Conservation (phyloP, 2,797 vertebrate species). For the Typhlichthys subterraneus region DNA sequence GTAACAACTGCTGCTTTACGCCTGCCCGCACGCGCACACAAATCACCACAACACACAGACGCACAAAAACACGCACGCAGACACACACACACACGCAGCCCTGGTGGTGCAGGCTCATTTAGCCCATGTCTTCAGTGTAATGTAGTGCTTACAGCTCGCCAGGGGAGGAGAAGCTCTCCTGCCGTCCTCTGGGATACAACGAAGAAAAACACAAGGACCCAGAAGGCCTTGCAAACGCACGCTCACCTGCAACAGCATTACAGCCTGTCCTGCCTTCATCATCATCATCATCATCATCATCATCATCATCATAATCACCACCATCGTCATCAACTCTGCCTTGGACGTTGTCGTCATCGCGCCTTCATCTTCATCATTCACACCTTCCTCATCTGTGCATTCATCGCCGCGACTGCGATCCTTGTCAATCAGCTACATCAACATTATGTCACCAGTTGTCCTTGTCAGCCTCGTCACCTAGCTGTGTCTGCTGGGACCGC, state of each 20-base stretch:
- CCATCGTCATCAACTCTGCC: neutral
- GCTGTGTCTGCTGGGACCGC: too few species aligned
- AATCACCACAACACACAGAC: conserved; percentile 8
- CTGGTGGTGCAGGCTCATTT: conserved; percentile 26
- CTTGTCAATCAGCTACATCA: neutral
- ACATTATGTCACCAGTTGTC: neutral
- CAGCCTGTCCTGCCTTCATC: neutral
- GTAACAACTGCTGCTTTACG: conserved; percentile 30
- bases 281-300: conserved; percentile 4
- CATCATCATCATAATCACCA: conserved; percentile 3
- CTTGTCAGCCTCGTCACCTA: neutral
- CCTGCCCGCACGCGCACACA: conserved; percentile 9
- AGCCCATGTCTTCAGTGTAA: conserved; percentile 38
- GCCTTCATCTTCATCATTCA: conserved; percentile 13
- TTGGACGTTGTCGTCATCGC: neutral
- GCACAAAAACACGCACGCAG: neutral
- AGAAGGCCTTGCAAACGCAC: conserved; percentile 7
- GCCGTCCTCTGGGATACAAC: conserved; percentile 7
- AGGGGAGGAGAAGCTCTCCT: conserved; percentile 11
- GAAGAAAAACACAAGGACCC: conserved; percentile 6
- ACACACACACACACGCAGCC: neutral
- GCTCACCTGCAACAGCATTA: conserved; percentile 12
- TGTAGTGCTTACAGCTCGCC: conserved; percentile 31
- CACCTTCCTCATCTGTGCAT: neutral
- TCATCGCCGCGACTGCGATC: neutral